Base-by-base conservation (phyloP, 2,888 invertebrate genomes). In the Stenichneumon culpator region DNA sequence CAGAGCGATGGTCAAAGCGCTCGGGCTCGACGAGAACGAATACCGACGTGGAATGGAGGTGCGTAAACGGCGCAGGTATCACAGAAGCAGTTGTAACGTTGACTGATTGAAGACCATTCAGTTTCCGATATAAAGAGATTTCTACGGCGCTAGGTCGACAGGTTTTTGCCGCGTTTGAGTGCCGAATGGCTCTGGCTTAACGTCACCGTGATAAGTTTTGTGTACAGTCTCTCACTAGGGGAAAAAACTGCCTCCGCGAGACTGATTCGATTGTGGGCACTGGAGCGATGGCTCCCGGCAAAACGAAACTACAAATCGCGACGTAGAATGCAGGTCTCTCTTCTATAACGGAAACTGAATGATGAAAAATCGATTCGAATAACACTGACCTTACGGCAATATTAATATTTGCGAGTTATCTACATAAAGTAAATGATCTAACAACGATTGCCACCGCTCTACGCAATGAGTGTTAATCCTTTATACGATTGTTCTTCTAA, bases 21-120 rank as follows among this genome's bases (percentile, higher is more conserved):
- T 95, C 74, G 94, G 94, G 39, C 91, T 95, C 68, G 92, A 94
- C 83, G 94, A 93, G 69, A 88, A 93, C n/a, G 88, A 91, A 28
- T 94, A 94, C 82, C 92, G 91, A 50, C 93, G 93, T 82, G 95
- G 95, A 25, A 92, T 95, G 83, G 95, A 95, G 91, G 93, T 95
- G 79, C 91, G 92, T 87, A 92, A 93, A 44, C 89, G 93, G 75
- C 89, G 90, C 63, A 91, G 89, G 78, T 93, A 91, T 88, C 91
- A 90, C 68, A 90, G 90, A 89, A 92, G 90, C 75, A 92, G 90
- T 77, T 92, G 92, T 81, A 93, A 92, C 74, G 85, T 93, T 86
- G 93, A 94, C 89, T 93, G 92, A 93, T 91, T 92, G 90, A 93
- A 92, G 72, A 89, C 91, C 68, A 93, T 93, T 86, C 89, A 93